phyloP scores from a whole-genome alignment of 2,797 vertebrate genomes.

The Hozukius guyotensis region DNA sequence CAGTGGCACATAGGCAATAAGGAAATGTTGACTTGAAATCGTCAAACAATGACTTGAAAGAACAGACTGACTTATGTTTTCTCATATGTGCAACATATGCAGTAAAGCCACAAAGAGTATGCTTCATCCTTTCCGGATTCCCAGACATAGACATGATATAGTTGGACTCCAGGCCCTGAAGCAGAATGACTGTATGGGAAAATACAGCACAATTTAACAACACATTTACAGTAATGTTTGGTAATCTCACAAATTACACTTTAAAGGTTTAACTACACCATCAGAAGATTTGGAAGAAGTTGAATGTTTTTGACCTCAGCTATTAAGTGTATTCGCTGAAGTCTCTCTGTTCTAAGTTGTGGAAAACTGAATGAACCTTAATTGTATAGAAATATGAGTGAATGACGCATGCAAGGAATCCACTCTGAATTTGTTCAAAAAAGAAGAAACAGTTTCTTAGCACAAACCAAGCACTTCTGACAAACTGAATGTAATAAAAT shows the following conservation, averaged over 20 bases:
- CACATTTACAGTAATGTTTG: background rate
- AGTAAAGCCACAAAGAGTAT: background rate
- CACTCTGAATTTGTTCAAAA: background rate
- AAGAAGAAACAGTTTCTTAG: background rate
- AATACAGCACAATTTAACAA: background rate
- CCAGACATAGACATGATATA: background rate
- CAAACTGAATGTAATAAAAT: background rate
- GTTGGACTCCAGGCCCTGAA: background rate
- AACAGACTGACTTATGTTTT: background rate
- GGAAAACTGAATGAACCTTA: background rate
- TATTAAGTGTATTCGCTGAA: background rate
- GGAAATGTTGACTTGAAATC: background rate
- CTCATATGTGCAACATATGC: background rate
- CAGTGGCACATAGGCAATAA: background rate
- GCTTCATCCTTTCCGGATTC: background rate
- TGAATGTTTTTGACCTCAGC: background rate
- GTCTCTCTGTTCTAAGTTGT: background rate
- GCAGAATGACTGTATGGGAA: slow-evolving; percentile 1
- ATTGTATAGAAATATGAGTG: background rate
- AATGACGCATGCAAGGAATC: background rate
- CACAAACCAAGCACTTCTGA: background rate
- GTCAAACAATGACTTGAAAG: background rate
- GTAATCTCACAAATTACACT: background rate
- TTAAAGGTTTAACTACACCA: background rate
- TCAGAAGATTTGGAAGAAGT: background rate